These are phyloP conservation scores for Diplogasteroides magnus DNA, from an alignment of 1,140 invertebrate species.

Conservation along the genomic window DNA sequence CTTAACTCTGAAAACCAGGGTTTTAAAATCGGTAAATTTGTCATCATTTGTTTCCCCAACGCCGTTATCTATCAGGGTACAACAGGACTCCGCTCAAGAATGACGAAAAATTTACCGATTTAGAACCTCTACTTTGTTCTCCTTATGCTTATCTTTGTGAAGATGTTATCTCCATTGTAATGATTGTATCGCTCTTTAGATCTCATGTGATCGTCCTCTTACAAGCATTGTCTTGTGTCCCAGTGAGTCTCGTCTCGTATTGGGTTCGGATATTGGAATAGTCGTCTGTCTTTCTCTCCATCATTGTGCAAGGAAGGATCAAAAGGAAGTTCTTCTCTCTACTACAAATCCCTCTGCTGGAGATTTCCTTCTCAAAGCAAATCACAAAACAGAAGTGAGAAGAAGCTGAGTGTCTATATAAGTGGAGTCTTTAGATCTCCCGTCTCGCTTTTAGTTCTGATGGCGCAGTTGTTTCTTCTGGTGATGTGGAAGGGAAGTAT, in stretches of 20 bases:
- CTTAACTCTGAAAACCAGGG: no score
- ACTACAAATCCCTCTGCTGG: background rate
- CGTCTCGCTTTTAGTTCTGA: slow-evolving; percentile 19
- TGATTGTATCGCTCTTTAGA: background rate
- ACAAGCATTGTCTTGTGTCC: slow-evolving; percentile 29
- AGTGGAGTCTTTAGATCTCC: slow-evolving; percentile 2
- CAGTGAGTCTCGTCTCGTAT: slow-evolving; percentile 27
- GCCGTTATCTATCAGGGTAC: no score
- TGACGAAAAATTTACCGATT: no score
- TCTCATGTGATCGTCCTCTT: slow-evolving; percentile 26
- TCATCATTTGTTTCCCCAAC: no score
- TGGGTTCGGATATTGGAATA: slow-evolving; percentile 30
- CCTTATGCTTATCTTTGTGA: no score
- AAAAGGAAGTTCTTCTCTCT: slow-evolving; percentile 3
- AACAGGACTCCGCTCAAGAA: no score
- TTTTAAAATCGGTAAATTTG: no score
- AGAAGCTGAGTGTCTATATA: background rate
- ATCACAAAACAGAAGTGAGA: background rate
- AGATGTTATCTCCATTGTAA: no score
- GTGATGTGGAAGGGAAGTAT: slow-evolving; percentile 27
- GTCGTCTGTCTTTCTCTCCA: slow-evolving; percentile 30
- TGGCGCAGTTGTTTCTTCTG: slow-evolving; percentile 24
- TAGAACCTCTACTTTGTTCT: no score
- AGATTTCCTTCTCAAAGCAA: background rate
- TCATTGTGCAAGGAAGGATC: slow-evolving; percentile 3